A percentile compares a stretch with the other conserved stretches of the same genome.
Evolutionary conservation across 2,888 invertebrate species (phyloP).

Genomic region (Notodonta dromedarius): DNA sequence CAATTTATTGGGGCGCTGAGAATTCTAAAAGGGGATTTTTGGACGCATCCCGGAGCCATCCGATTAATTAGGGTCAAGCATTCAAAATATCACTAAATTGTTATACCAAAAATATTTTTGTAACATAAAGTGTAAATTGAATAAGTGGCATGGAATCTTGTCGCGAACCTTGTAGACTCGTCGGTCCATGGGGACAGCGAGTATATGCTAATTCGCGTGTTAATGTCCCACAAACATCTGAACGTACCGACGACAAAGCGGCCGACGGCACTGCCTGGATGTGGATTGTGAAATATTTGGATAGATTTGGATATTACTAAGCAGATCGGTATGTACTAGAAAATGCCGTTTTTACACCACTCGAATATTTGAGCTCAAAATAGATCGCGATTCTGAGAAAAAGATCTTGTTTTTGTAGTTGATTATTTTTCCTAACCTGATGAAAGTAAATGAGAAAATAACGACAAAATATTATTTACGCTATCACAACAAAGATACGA

Average conservation of each 20-base stretch:
- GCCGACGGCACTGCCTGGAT: conserved; percentile 73
- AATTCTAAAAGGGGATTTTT: too few relatives aligned
- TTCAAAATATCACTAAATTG: too few relatives aligned
- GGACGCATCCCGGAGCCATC: too few relatives aligned
- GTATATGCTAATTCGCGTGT: conserved; percentile 57
- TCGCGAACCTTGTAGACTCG: conserved; percentile 55
- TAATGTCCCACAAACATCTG: conserved; percentile 73
- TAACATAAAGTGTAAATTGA: conserved; percentile 9
- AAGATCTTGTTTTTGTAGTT: neutral
- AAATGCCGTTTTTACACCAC: conserved; percentile 4
- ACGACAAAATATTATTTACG: too few relatives aligned
- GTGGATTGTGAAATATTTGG: conserved; percentile 45
- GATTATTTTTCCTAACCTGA: too few relatives aligned
- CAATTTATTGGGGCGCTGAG: too few relatives aligned
- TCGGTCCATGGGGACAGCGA: conserved; percentile 44
- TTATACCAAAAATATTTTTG: too few relatives aligned
- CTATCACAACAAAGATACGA: too few relatives aligned
- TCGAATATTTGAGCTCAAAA: neutral
- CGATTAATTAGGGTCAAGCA: too few relatives aligned
- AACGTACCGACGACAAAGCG: conserved; percentile 61
- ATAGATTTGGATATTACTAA: neutral
- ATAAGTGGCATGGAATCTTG: conserved; percentile 31
- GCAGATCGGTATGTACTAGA: conserved; percentile 3
- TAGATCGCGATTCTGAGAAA: neutral
- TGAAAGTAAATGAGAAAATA: too few relatives aligned